Evolutionary conservation across 2,113 vertebrate species (phyloP), one percentile per base, ranked within the genome.

Genomic region (Chloebia gouldiae): DNA sequence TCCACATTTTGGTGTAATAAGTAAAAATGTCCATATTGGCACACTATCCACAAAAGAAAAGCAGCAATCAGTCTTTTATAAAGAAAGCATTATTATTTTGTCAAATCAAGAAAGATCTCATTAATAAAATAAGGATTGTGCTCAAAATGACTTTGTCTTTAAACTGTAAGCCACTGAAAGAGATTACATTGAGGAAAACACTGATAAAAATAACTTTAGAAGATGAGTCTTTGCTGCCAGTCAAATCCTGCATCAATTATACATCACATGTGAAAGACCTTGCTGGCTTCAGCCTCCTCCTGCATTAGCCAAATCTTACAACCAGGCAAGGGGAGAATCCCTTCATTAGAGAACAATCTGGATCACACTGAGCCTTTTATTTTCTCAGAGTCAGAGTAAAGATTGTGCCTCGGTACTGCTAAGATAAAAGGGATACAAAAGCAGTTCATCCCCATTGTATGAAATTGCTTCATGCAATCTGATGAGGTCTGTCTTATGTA

Each of bases 51-150:
- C 16, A 69, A 77, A 94, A 90, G 18, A 85, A 89, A 86, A 93
- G 23, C 45, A 86, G 19, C 23, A 93, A 81, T 14, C 25, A 35
- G 14, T 28, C 30, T 93, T 91, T 93, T 68, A 90, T 47, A 66
- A 87, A 94, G 65, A 78, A 89, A 86, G 8, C 57, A 90, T 47
- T 39, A 79, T 65, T 92, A 89, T 95, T 95, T 79, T 83, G 11
- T 61, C 61, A 92, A 91, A 92, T 88, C 50, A 93, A 93, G 60
- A 4, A 70, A 83, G 25, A 79, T 39, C 40, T 90, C 27, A 93
- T 95, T 96, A 90, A 93, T 93, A 93, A 96, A 97, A 88, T 33
- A 92, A 79, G 61, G 51, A 86, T 93, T 95, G 88, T 76, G 11
- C 66, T 82, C 75, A 86, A 85, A 94, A 94, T 92, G 78, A 66